A percentile compares a stretch with the other conserved stretches of the same genome.
These are phyloP conservation scores for Diarsia dahlii DNA, from an alignment of 2,888 invertebrate species.

Conservation along the genomic window DNA sequence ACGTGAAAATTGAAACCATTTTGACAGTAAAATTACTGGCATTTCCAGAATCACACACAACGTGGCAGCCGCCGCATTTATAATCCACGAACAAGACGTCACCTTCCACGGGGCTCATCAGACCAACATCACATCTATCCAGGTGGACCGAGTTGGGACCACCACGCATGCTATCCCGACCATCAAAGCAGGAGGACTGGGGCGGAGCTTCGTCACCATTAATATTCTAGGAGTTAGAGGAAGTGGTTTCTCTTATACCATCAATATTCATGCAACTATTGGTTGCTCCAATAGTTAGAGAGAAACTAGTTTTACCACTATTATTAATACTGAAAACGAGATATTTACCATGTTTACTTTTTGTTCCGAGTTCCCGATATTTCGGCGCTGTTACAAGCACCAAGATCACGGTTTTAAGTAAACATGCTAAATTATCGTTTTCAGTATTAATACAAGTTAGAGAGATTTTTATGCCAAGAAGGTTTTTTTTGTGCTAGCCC, in stretches of 20 bases:
- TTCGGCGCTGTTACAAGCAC: no score
- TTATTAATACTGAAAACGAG: no score
- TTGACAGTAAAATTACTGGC: background rate
- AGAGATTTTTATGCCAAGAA: background rate
- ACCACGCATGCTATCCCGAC: conserved; percentile 30
- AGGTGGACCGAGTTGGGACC: conserved; percentile 16
- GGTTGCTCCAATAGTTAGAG: conserved; percentile 26
- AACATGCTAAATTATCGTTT: no score
- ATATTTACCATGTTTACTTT: no score
- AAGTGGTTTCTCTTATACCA: conserved; percentile 20
- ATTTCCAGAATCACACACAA: conserved; percentile 30
- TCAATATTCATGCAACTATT: conserved; percentile 17
- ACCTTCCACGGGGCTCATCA: conserved; percentile 7
- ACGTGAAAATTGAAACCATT: background rate
- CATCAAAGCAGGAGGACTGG: conserved; percentile 29
- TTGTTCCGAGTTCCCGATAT: no score
- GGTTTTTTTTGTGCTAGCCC: background rate
- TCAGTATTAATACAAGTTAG: no score
- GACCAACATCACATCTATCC: conserved; percentile 33
- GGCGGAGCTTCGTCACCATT: conserved; percentile 9
- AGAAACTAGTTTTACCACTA: no score
- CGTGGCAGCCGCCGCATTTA: conserved; percentile 21
- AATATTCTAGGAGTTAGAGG: conserved; percentile 34
- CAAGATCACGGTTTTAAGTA: no score
- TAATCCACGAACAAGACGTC: conserved; percentile 32